Base-by-base conservation (phyloP, 2,888 invertebrate species). In the Agrypnus murinus region DNA sequence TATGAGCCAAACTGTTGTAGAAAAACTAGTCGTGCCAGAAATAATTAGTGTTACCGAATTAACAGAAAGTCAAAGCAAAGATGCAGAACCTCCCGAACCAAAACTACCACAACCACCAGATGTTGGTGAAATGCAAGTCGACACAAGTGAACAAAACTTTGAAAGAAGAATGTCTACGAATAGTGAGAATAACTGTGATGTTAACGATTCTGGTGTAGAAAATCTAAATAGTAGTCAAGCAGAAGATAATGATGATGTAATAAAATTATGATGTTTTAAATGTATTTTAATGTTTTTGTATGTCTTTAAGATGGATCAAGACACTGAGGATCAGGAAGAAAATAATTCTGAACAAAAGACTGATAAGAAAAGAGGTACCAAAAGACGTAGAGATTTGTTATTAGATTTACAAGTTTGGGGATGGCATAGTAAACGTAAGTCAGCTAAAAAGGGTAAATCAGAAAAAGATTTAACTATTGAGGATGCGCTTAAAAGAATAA, bases 351-450 rank as follows among this genome's bases (percentile, higher is more conserved):
- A 83, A 66, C 72, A 79, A 38, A 80, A 80, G 69, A 73, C 74
- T 40, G 79, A 79, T 58, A 83, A 84, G 75, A 76, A 80, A 59
- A 77, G 78, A 65, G 80, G 81, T 17, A 80, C 75, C 12, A 89
- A 93, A 76, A 86, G 93, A n/a, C 87, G 93, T 71, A 90, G 93
- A 40, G 93, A 92, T 84, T 91, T 92, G 32, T 85, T 93, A 10
- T 91, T 91, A 57, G 91, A 91, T 77, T 84, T 94, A 17, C 91
- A 93, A 77, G 92, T 92, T 77, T 93, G 94, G 93, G 92, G 92
- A 59, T 94, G 93, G 92, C 93, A 93, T 77, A 88, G 88, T 62
- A 91, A 89, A 77, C 81, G 90, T 15, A 87, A 88, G 72, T 87
- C 89, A 9, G 82, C 88, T 4, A 87, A 86, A 60, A 89, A 88